Base-by-base conservation (phyloP, 1,140 invertebrate species). In the Mylabris phalerata region DNA sequence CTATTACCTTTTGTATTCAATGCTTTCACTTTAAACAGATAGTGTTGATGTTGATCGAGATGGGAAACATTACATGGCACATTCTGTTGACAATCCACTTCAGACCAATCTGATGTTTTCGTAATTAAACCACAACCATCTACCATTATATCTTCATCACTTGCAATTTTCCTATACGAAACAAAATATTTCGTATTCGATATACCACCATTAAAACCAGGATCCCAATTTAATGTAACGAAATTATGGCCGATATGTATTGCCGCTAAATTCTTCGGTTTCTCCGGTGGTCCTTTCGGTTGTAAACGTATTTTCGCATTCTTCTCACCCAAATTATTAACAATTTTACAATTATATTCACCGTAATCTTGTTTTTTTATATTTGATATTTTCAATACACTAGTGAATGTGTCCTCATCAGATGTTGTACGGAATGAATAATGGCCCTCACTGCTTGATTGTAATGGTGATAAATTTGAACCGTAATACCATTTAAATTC, bases 401-500 rank as follows among this genome's bases (percentile, higher is more conserved):
- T 92, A 0, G 84, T 86, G 71, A 93, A 95, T 0, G 92, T 83
- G 64, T 96, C 92, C 70, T 92, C 90, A 57, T 88, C 84, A 49
- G 91, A 84, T 4, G 81, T 83, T 0, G 82, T 89, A 0, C 45
- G 86, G 90, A 1, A 92, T 90, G 59, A 90, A 71, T 94, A 95
- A 67, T 90, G 88, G 0, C 86, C 88, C 63, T 91, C 89, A 32
- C n/a, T 42, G 86, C 87, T 86, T 60, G 84, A 84, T 57, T 87
- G 81, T 7, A 90, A 73, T 0, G 86, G 84, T 0, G 85, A 82
- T 0, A 79, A 76, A 67, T 89, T 89, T 0, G 82, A 83, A 4
- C 84, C 86, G 61, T 84, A 93, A 61, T 83, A 90, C 93, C 93
- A 96, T 64, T 94, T 90, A 73, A 95, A 95, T 67, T 91, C 89